phyloP scores from a whole-genome alignment of 2,113 vertebrate species.

The Prunella himalayana region DNA sequence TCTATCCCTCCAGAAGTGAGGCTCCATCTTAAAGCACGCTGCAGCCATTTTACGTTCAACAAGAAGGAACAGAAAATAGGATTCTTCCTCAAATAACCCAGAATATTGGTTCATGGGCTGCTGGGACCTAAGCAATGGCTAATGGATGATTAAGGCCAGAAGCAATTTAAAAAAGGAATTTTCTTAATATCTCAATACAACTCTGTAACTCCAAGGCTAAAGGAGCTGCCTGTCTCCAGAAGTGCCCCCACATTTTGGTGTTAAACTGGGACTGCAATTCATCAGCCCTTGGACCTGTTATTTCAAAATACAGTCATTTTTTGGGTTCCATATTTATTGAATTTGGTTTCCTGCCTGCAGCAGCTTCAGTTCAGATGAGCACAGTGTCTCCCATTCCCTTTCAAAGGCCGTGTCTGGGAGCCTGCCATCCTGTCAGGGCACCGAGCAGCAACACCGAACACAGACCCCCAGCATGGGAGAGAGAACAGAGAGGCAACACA shows the following conservation, averaged over 20 bases:
- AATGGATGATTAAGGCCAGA: not conserved
- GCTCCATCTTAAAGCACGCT: constrained; percentile 12
- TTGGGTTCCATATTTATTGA: not conserved
- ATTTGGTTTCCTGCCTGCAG: not conserved
- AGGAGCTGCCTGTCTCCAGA: not conserved
- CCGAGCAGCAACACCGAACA: accelerated
- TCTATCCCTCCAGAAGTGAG: not conserved
- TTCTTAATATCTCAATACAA: not conserved
- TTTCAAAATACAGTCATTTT: not conserved
- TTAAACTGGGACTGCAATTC: accelerated
- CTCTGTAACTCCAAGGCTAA: not conserved
- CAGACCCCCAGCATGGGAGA: accelerated
- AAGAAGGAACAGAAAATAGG: not conserved
- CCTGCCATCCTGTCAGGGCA: not conserved
- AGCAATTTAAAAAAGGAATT: not conserved
- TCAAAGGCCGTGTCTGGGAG: not conserved
- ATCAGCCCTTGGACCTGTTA: not conserved
- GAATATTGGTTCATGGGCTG: not conserved
- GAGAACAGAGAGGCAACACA: not conserved
- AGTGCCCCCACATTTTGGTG: not conserved
- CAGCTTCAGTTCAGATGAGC: not conserved
- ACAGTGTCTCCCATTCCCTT: not conserved
- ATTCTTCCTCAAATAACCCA: not conserved
- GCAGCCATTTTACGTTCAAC: constrained; percentile 36
- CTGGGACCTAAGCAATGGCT: not conserved